Base-by-base conservation (phyloP, 2,113 vertebrate species). In the Anolis carolinensis region DNA sequence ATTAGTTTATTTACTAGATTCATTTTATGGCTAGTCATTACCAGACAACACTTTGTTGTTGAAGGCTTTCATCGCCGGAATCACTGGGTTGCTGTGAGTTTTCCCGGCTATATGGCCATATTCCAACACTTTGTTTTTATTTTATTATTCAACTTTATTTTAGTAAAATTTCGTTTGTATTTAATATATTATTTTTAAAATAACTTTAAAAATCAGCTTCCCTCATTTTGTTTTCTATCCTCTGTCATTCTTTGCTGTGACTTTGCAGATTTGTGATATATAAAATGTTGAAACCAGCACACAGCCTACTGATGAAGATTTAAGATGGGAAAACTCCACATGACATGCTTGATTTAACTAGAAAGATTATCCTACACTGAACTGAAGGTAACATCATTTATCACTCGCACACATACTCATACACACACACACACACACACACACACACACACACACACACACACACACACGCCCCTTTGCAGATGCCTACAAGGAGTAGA, bases 381-480 rank as follows among this genome's bases (percentile, higher is more conserved):
- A 85, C 0, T 88, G 9, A 32, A 90, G 5, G 8, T 55, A 68
- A 90, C 82, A 44, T 2, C 13, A 52, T 90, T 85, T 76, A 73
- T 39, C 82, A 48, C 9, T 44, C 5, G 39, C 55, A 14, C 55
- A 13, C 10, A 14, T 18, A 14, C 13, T 18, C 10, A 13, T 3
- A 13, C 55, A 0, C 55, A 59, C 11, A 59, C 13, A 13, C 55
- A 4, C 4, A 59, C 11, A 13, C 16, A 52, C 20, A n/a, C n/a
- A n/a, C 52, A 5, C 52, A 9, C 4, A 4, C 52, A 4, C 52
- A 9, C 4, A 9, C 52, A 9, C 52, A 0, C 52, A 55, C 5
- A 55, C 6, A 10, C 52, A 2, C 10, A 55, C 52, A 10, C 16
- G 48, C 20, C 1, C 39, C 71, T 81, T 23, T 0, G 50, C 65